Base-by-base conservation (phyloP, 2,797 vertebrate genomes). In the Lepilemur ruficaudatus region DNA sequence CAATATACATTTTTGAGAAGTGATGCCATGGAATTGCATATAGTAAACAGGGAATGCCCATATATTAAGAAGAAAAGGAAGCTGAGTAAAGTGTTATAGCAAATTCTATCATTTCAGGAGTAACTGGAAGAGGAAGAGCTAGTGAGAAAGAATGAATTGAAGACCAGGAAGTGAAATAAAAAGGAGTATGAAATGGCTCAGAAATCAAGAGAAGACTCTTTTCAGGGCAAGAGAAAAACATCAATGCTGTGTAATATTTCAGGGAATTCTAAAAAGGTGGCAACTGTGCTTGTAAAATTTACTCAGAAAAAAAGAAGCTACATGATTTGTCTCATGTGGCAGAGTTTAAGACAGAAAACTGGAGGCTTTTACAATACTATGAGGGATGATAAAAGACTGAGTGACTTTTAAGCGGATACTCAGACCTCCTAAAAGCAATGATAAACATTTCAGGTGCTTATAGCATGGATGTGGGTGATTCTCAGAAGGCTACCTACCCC, bases 401-500 rank as follows among this genome's bases (percentile, higher is more conserved):
- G 28, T 55, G 28, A 92, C 61, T 83, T 69, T 92, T 57, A 90
- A 69, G 22, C 13, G 9, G 80, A 83, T 23, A 43, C 2, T 10
- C 41, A 55, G 48, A 35, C 2, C 38, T 81, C 28, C 12, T 46
- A 18, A 78, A 92, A 85, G 46, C 32, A 30, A 55, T 5, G 41
- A 59, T 41, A 76, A 55, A 59, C 20, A 69, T 22, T 7, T 59
- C 15, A 14, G 17, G 28, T 52, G 41, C 8, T 22, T 52, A 38
- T 6, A 46, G 6, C n/a, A 20, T 13, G 55, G 73, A 38, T 14
- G 14, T 20, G 11, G 23, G 28, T 52, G 28, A 41, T 73, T 95
- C 30, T 38, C 23, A 23, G 30, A 23, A 32, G 43, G 14, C 7
- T 4, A 12, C 22, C 4, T 1, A 25, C 3, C 4, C 7, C 8